Evolutionary conservation across 35 echinoderm and acorn worm species (phyloP).

Genomic region (Lytechinus pictus): DNA sequence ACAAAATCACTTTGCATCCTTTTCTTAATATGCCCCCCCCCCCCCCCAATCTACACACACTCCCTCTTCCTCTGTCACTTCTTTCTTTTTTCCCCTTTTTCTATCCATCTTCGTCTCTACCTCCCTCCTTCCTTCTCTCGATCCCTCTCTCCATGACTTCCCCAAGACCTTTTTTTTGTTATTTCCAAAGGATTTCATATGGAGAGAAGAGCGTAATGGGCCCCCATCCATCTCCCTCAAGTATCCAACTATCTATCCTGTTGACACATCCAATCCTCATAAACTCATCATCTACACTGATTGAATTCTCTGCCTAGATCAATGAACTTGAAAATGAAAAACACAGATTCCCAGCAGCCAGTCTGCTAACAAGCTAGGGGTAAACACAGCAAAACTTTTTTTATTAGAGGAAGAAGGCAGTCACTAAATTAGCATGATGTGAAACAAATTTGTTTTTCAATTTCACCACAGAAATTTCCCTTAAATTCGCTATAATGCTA

Average conservation of each 20-base stretch:
- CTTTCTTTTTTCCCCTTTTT: not conserved
- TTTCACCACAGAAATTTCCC: too few species aligned
- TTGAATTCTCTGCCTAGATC: constrained; percentile 3
- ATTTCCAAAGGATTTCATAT: not conserved
- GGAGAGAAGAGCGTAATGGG: not conserved
- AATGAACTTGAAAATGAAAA: constrained; percentile 14
- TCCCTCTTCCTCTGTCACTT: not conserved
- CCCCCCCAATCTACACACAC: too few species aligned
- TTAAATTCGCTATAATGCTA: too few species aligned
- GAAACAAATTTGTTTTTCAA: too few species aligned
- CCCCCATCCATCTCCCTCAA: constrained; percentile 15
- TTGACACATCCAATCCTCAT: constrained; percentile 11
- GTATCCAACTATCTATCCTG: not conserved
- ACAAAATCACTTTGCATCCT: too few species aligned
- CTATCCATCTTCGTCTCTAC: not conserved
- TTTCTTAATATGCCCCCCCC: too few species aligned
- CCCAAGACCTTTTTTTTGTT: not conserved
- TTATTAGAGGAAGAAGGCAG: not conserved
- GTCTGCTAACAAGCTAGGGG: not conserved
- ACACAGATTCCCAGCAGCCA: not conserved
- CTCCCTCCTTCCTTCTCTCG: not conserved
- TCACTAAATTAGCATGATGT: not conserved
- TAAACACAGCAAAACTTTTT: not conserved
- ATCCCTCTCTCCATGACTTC: not conserved
- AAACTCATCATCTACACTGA: constrained; percentile 1